phyloP scores from a whole-genome alignment of 1,140 invertebrate species.

The Leucophenga varia region DNA sequence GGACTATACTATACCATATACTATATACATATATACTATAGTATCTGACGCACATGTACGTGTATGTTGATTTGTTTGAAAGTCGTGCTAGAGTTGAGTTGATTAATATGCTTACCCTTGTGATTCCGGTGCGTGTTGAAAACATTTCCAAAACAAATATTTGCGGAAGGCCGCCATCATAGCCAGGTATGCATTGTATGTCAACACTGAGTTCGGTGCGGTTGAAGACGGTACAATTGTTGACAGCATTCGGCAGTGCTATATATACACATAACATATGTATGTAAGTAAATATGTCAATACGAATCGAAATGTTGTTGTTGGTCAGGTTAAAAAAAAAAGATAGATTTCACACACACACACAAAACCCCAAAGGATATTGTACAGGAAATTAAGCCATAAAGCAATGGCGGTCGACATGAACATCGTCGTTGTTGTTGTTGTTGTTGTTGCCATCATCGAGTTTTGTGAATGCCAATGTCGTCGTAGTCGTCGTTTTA shows the following conservation, averaged over 20 bases:
- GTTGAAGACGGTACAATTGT: conserved; percentile 72
- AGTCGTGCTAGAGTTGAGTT: conserved; percentile 31
- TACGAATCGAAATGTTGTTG: neutral
- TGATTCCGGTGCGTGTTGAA: conserved; percentile 49
- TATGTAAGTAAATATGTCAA: too few species aligned
- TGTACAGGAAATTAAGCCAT: conserved; percentile 32
- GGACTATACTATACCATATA: too few species aligned
- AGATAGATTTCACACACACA: too few species aligned
- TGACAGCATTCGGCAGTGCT: conserved; percentile 71
- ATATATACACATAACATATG: too few species aligned
- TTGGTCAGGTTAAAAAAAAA: too few species aligned
- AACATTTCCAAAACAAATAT: conserved; percentile 73
- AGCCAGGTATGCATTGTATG: conserved; percentile 74
- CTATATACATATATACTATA: too few species aligned
- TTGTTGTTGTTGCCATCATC: too few species aligned
- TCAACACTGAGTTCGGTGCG: conserved; percentile 72
- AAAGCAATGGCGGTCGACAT: too few species aligned
- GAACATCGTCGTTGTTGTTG: too few species aligned
- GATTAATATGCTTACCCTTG: conserved; percentile 55
- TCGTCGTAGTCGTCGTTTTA: too few species aligned
- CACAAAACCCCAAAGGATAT: conserved; percentile 6
- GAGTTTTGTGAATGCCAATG: too few species aligned
- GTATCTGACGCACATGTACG: too few species aligned
- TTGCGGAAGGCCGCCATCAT: conserved; percentile 76
- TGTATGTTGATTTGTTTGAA: neutral